These are phyloP conservation scores for Morone chrysops DNA, from an alignment of 2,113 vertebrate genomes.

Conservation along the genomic window DNA sequence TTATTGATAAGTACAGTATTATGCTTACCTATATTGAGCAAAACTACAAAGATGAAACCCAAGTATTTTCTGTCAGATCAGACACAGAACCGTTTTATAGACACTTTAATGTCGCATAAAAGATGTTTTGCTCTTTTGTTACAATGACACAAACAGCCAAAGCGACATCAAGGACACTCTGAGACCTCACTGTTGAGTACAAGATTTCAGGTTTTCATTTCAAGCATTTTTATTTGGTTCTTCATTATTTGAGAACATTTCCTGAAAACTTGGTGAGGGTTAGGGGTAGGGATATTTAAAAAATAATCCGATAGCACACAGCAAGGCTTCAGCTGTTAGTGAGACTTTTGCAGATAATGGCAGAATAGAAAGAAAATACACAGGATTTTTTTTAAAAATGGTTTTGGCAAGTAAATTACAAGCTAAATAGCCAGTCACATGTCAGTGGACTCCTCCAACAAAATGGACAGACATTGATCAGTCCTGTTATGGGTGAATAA, in stretches of 20 bases:
- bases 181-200: background rate
- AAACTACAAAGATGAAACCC: background rate
- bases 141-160: background rate
- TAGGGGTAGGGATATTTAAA: background rate
- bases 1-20: no score
- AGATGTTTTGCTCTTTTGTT: background rate
- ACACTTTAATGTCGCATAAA: background rate
- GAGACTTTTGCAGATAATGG: background rate
- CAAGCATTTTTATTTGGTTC: background rate
- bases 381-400: constrained; percentile 1
- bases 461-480: constrained; percentile 71
- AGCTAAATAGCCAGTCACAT: constrained; percentile 37
- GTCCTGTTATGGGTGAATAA: constrained; percentile 70
- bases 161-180: background rate
- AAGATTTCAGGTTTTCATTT: background rate
- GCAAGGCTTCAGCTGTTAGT: background rate
- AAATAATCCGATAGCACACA: background rate
- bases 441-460: constrained; percentile 39
- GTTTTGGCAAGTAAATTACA: constrained; percentile 38
- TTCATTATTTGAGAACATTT: background rate
- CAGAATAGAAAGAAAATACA: background rate
- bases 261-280: background rate
- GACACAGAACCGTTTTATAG: background rate
- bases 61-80: background rate
- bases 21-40: background rate